Conservation (phyloP, 2,797 vertebrate species). For the Luscinia megarhynchos region DNA sequence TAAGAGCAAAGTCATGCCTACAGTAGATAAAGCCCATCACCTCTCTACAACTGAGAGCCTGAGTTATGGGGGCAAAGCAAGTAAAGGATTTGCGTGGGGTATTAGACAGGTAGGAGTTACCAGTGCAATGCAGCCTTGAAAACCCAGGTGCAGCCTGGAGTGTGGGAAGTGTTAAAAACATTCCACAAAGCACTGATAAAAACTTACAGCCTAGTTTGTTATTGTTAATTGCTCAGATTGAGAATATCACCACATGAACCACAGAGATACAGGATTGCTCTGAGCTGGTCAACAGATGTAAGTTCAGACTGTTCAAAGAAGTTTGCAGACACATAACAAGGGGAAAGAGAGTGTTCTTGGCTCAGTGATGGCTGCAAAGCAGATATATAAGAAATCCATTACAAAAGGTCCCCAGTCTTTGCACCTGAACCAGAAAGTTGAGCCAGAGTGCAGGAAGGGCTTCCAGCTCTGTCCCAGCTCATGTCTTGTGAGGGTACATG, state of each 20-base stretch:
- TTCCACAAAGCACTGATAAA: neutral
- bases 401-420: neutral
- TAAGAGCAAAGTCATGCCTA: neutral
- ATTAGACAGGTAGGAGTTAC: neutral
- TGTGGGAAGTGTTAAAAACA: neutral
- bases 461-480: neutral
- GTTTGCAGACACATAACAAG: too few species aligned
- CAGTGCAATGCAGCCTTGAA: neutral
- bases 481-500: fast-evolving
- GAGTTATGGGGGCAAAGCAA: neutral
- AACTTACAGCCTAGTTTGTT: neutral
- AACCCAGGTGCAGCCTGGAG: neutral
- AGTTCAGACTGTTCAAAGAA: neutral
- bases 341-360: neutral
- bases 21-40: neutral
- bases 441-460: neutral
- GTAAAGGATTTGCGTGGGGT: neutral
- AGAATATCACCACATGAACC: neutral
- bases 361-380: neutral
- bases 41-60: neutral
- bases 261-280: fast-evolving
- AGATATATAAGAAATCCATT: neutral
- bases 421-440: fast-evolving
- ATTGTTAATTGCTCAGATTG: neutral
- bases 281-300: neutral